Conservation (phyloP, 2,113 vertebrate species). For the Sula dactylatra region DNA sequence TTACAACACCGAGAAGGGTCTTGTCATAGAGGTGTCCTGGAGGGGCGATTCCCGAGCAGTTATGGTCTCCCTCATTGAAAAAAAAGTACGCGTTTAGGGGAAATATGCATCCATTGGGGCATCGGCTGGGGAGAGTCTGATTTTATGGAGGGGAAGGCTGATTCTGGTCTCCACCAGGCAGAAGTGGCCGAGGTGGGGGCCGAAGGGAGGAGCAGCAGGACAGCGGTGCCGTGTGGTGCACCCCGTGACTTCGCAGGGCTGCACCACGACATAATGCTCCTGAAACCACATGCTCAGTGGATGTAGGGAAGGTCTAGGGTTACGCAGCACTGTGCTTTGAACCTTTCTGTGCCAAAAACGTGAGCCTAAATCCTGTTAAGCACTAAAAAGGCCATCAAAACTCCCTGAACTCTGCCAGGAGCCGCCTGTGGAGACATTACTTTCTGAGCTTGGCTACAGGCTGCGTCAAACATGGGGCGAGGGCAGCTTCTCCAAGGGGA, state of each 20-base stretch:
- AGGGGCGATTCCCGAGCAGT: accelerated
- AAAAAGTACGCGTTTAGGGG: accelerated
- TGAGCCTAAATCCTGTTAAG: background rate
- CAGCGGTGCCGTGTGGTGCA: accelerated
- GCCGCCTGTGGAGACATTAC: background rate
- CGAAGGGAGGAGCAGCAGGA: background rate
- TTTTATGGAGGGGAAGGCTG: accelerated
- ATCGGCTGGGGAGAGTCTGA: accelerated
- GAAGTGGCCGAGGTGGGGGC: accelerated
- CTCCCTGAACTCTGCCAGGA: background rate
- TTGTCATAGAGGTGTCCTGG: accelerated
- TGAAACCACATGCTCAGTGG: background rate
- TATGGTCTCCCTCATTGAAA: accelerated
- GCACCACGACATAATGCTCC: accelerated
- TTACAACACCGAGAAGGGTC: accelerated
- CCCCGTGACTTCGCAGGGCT: background rate
- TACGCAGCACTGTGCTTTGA: conserved; percentile 17
- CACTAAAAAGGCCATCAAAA: background rate
- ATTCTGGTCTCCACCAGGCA: accelerated
- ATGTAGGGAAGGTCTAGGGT: background rate
- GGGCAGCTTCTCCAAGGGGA: conserved; percentile 62
- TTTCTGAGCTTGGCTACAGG: conserved; percentile 53
- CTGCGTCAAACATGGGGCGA: conserved; percentile 35
- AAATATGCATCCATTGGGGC: accelerated
- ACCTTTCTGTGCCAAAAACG: background rate